Evolutionary conservation across 2,113 vertebrate species (phyloP), one percentile per base, ranked within the genome.

Genomic region (Ctenodactylus gundi): DNA sequence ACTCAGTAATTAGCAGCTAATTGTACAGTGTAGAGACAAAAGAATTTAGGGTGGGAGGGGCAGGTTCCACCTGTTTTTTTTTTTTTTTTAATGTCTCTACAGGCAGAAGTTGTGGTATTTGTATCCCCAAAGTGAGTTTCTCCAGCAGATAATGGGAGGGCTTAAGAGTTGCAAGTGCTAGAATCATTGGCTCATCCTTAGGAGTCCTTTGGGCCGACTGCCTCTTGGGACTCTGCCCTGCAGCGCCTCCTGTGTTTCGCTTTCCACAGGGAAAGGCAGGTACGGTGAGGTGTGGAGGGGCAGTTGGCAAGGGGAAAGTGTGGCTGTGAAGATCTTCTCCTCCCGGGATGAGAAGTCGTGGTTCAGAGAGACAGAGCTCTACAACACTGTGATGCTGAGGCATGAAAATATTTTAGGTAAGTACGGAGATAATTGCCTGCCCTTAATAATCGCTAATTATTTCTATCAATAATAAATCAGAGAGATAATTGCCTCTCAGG

Each of bases 271-370:
- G 93, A 99, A 99, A 95, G 99, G 99, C 41, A 99, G 99, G 18
- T 99, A 99, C 0, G 99, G 99, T 78, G 99, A 99, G 90, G 99
- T 99, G 36, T 99, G 99, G 99, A 98, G 99, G 90, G 99, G 99
- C 58, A 99, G 99, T 88, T 99, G 99, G 99, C 99, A 99, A 97
- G 99, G 99, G 58, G 99, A 99, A 98, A 99, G 98, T 0, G 99
- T 99, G 0, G 99, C 99, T 3, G 99, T 99, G 76, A 99, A 99
- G 98, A 99, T 99, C 97, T 99, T 99, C 97, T 99, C 99, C 83
- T 99, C 99, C 53, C 98, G 99, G 93, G 99, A 99, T 77, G 99
- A 99, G 95, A 99, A 99, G 97, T 99, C 99, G n/a, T 99, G 99
- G 99, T 99, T 99, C 98, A 98, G 99, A 97, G 99, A 99, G 98